These are phyloP conservation scores for Rhysida immarginata DNA, from an alignment of 1,140 invertebrate species.

Conservation along the genomic window DNA sequence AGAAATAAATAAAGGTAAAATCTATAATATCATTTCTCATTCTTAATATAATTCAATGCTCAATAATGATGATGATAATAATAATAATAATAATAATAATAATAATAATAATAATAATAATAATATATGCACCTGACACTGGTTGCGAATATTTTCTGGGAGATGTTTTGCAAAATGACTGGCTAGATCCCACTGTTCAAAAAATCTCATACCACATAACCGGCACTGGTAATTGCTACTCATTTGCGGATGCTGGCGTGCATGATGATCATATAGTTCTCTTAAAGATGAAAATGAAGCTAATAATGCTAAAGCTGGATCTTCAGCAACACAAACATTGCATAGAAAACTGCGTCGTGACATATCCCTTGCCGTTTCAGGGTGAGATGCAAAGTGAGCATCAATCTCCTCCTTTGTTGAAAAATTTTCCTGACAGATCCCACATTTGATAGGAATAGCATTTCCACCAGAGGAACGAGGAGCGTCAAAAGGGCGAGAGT, in stretches of 20 bases:
- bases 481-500: neutral
- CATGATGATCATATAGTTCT: conserved; percentile 3
- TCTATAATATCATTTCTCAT: no score
- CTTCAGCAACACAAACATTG: conserved; percentile 6
- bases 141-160: conserved; percentile 7
- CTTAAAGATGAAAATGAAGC: conserved; percentile 1
- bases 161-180: conserved; percentile 7
- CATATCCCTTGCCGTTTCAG: neutral
- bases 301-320: conserved; percentile 2
- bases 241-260: conserved; percentile 4
- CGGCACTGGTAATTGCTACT: conserved; percentile 7
- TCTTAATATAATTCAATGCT: no score
- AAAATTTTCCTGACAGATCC: conserved; percentile 3
- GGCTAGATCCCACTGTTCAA: conserved; percentile 6
- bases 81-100: no score
- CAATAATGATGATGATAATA: no score
- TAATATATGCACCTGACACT: conserved; percentile 9
- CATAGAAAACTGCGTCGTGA: conserved; percentile 4
- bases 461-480: neutral
- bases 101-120: no score
- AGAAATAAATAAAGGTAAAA: no score
- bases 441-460: conserved; percentile 5
- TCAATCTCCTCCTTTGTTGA: conserved; percentile 4
- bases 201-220: conserved; percentile 4
- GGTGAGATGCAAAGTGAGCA: conserved; percentile 5